phyloP scores from a whole-genome alignment of 1,140 invertebrate species.

The Polypedilum vanderplanki region DNA sequence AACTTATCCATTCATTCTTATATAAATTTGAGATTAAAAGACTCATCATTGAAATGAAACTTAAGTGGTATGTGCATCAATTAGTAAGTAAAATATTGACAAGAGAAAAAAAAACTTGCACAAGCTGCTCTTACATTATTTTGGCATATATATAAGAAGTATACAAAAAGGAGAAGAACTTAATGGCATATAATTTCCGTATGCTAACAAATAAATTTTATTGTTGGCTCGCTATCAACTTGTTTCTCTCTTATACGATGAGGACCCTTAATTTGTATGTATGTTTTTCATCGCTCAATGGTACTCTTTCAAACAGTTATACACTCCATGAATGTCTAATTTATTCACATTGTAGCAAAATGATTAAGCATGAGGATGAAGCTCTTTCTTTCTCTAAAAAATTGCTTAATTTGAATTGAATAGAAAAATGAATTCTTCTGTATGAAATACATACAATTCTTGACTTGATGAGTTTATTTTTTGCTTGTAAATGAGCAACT shows the following conservation, averaged over 20 bases:
- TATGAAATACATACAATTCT: background rate
- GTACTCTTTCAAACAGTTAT: background rate
- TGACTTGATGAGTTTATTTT: background rate
- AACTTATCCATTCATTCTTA: too few relatives aligned
- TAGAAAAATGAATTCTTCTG: background rate
- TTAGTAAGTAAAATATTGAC: constrained; percentile 14
- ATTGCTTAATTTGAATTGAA: constrained; percentile 29
- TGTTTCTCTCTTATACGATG: background rate
- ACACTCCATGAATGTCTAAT: background rate
- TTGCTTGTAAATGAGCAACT: background rate
- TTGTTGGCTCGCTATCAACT: background rate
- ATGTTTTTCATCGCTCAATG: constrained; percentile 12
- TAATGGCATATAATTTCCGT: constrained; percentile 10
- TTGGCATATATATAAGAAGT: background rate
- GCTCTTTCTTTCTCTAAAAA: background rate
- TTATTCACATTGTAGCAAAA: constrained; percentile 15
- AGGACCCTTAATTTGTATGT: constrained; percentile 17
- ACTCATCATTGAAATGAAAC: too few relatives aligned
- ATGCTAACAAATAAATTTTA: constrained; percentile 20
- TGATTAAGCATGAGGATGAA: constrained; percentile 19
- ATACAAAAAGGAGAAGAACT: background rate
- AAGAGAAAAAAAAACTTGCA: background rate
- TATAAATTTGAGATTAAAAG: too few relatives aligned
- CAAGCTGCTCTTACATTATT: background rate
- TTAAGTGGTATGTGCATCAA: background rate